These are phyloP conservation scores for Ornithoptera priamus DNA, from an alignment of 2,888 invertebrate species.

Conservation along the genomic window DNA sequence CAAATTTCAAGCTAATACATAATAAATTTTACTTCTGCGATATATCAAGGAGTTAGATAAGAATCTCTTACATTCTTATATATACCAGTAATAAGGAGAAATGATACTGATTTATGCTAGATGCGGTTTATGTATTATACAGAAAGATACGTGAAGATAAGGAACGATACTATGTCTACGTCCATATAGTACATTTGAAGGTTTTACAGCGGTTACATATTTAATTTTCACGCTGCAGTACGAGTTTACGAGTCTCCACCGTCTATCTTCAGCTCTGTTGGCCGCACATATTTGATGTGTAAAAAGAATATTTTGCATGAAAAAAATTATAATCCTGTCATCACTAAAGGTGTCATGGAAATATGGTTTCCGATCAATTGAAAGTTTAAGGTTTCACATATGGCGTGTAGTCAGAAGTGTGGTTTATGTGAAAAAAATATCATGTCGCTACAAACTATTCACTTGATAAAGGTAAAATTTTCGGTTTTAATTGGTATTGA, in stretches of 20 bases:
- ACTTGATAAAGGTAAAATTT: too few relatives aligned
- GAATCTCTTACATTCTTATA: too few relatives aligned
- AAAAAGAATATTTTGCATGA: constrained; percentile 7
- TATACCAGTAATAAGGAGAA: too few relatives aligned
- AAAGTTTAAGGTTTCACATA: background rate
- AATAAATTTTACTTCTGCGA: too few relatives aligned
- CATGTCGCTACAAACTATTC: too few relatives aligned
- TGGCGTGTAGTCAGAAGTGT: too few relatives aligned
- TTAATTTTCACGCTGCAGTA: constrained; percentile 11
- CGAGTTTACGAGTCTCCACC: constrained; percentile 24
- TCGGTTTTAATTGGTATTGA: too few relatives aligned
- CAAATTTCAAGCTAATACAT: too few relatives aligned
- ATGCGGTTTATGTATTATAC: constrained; percentile 2
- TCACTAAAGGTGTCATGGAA: background rate
- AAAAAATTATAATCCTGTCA: background rate
- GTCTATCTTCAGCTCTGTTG: constrained; percentile 26
- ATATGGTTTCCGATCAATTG: background rate
- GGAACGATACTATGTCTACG: background rate
- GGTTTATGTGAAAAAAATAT: too few relatives aligned
- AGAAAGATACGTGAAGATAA: background rate
- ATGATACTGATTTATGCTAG: background rate
- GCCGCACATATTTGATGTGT: constrained; percentile 17
- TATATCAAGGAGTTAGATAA: too few relatives aligned
- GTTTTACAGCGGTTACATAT: background rate
- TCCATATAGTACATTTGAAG: constrained; percentile 1